Conservation (phyloP, 2,797 vertebrate genomes). For the Sebastes kiyomatsui region DNA sequence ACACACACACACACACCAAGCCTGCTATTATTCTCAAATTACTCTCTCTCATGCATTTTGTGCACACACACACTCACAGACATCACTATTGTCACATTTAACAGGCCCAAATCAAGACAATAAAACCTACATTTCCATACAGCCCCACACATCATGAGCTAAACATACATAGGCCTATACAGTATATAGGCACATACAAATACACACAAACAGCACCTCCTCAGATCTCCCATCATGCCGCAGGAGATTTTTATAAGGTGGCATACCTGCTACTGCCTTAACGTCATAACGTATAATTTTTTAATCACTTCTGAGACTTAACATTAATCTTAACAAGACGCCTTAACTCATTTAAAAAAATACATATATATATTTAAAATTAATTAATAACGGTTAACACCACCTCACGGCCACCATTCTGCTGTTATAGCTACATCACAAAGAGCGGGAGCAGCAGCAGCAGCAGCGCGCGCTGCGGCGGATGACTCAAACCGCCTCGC, state of each 20-base stretch:
- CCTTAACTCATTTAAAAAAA: background rate
- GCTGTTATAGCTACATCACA: slow-evolving; percentile 46
- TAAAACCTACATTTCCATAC: background rate
- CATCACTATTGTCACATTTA: slow-evolving; percentile 24
- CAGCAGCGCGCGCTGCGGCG: slow-evolving; percentile 66
- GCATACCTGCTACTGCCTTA: slow-evolving; percentile 39
- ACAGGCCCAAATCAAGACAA: slow-evolving; percentile 23
- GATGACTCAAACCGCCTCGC: slow-evolving; percentile 75
- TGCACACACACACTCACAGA: slow-evolving; percentile 1
- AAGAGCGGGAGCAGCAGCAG: slow-evolving; percentile 67
- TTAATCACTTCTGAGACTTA: background rate
- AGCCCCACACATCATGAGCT: slow-evolving; percentile 9
- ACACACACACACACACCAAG: slow-evolving; percentile 18
- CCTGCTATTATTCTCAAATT: slow-evolving; percentile 58
- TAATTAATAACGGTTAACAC: background rate
- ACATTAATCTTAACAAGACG: background rate
- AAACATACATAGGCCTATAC: background rate
- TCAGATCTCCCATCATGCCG: slow-evolving; percentile 66
- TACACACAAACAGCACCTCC: slow-evolving; percentile 44
- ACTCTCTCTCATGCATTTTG: slow-evolving; percentile 56
- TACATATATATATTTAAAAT: background rate
- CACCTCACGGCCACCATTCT: slow-evolving; percentile 29
- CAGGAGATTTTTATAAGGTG: slow-evolving; percentile 61
- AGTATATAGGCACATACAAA: slow-evolving; percentile 5
- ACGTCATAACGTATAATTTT: background rate